Base-by-base conservation (phyloP, 2,113 vertebrate species). In the Mugil cephalus region DNA sequence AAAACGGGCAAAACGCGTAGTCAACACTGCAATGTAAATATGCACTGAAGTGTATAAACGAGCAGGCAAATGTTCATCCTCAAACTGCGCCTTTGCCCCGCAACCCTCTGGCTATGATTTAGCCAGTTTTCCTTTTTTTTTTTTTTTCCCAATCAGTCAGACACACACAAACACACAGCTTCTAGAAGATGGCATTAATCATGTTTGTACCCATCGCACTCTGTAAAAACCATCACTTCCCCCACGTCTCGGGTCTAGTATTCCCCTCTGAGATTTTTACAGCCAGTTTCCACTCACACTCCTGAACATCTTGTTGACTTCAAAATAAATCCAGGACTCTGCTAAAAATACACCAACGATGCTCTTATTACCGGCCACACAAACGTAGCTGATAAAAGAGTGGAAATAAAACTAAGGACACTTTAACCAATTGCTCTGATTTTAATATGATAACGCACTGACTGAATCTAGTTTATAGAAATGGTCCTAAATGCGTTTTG, bases 71-170 rank as follows among this genome's bases (percentile, higher is more conserved):
- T 48, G 35, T 30, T 60, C 78, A 60, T 87, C 56, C 43, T 63
- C 60, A 4, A 38, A 67, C 60, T 64, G 56, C 55, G 74, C 24
- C 43, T 61, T 52, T 21, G 66, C 70, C 39, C 67, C 2, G 12
- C 51, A 70, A 8, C 81, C 84, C 85, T 82, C 77, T 6, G 82
- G 89, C 89, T 69, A 77, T 8, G 58, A 85, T 88, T 84, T 71
- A 79, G 77, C 75, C 85, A 75, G 69, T 78, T 89, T 91, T 75
- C 79, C 79, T 88, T 90, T 86, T 78, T 86, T 77, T 75, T 80
- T 88, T 90, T 86, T 78, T 86, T 77, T 75, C 88, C 77, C 80
- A 89, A 87, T 88, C 83, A 87, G 76, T 86, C 88, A 82, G 70
- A 82, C 69, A 52, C 4, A 34, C 45, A 45, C 38, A 47, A 52